A percentile compares a stretch with the other conserved stretches of the same genome.
These are phyloP conservation scores for Drosophila melanica DNA, from an alignment of 1,140 invertebrate species.

Conservation along the genomic window DNA sequence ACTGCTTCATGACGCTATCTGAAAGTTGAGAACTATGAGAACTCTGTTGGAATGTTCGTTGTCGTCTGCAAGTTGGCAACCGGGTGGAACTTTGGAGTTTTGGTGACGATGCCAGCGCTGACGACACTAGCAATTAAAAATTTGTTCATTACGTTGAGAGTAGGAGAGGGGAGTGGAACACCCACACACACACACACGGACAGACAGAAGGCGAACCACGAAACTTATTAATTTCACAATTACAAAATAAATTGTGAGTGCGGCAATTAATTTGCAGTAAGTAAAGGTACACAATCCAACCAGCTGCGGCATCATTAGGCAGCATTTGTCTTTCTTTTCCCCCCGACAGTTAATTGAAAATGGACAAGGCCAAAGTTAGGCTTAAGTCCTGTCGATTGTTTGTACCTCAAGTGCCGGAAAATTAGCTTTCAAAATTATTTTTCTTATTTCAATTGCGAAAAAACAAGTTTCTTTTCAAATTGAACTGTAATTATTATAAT, in stretches of 20 bases:
- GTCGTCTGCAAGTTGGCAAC: constrained; percentile 59
- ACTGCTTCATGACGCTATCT: constrained; percentile 43
- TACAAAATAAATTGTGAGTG: constrained; percentile 76
- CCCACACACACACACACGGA: not conserved
- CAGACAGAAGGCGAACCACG: constrained; percentile 42
- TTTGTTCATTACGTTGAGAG: constrained; percentile 44
- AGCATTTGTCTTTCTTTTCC: constrained; percentile 63
- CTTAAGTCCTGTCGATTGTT: no score
- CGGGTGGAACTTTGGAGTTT: constrained; percentile 29
- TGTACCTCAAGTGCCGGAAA: constrained; percentile 1
- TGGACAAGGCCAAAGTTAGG: not conserved
- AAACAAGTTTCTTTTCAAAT: constrained; percentile 38
- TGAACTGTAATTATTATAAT: constrained; percentile 35
- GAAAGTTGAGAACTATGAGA: constrained; percentile 62
- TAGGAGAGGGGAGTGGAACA: not conserved
- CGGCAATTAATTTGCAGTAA: constrained; percentile 78
- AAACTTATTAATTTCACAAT: constrained; percentile 81
- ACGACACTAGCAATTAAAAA: constrained; percentile 79
- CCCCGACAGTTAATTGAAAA: constrained; percentile 66
- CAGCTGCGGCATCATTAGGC: constrained; percentile 58
- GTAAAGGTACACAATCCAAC: constrained; percentile 64
- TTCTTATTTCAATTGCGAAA: constrained; percentile 3
- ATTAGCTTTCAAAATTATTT: not conserved
- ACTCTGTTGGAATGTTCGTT: constrained; percentile 48
- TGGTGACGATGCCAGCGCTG: constrained; percentile 43